Evolutionary conservation across 2,113 vertebrate genomes (phyloP).

Genomic region (Microcebus tavaratra): DNA sequence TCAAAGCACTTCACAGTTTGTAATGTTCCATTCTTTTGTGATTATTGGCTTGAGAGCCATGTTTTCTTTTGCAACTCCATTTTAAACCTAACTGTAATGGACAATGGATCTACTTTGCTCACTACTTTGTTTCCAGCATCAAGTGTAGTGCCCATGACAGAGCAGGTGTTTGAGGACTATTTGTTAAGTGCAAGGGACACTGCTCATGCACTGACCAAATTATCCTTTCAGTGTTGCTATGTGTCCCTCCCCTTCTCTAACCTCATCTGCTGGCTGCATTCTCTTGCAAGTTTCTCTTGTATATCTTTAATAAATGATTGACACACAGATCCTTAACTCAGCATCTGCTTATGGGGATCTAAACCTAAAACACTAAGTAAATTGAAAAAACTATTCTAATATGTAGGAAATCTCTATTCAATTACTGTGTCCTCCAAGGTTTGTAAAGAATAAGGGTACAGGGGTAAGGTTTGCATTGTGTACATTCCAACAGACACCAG

Average conservation of each 20-base stretch:
- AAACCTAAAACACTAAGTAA: not conserved
- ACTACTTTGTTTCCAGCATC: not conserved
- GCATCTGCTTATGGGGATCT: not conserved
- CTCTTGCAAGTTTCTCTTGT: not conserved
- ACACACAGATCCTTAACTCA: not conserved
- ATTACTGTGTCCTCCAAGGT: not conserved
- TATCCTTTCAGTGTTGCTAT: not conserved
- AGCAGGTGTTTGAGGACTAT: not conserved
- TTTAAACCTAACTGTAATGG: not conserved
- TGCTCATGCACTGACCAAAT: not conserved
- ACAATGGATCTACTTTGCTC: not conserved
- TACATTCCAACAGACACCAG: not conserved
- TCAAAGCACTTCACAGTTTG: not conserved
- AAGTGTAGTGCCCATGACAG: too few relatives aligned
- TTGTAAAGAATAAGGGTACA: not conserved
- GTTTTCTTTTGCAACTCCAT: not conserved
- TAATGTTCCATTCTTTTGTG: not conserved
- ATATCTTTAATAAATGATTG: not conserved
- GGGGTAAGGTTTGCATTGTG: not conserved
- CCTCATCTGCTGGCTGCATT: not conserved
- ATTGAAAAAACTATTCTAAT: not conserved
- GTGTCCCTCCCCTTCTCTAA: not conserved
- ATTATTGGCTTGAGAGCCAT: not conserved
- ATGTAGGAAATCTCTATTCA: not conserved
- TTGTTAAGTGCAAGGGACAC: fast-evolving